These are phyloP conservation scores for Epirrhoe alternata DNA, from an alignment of 2,888 invertebrate genomes.

Conservation along the genomic window DNA sequence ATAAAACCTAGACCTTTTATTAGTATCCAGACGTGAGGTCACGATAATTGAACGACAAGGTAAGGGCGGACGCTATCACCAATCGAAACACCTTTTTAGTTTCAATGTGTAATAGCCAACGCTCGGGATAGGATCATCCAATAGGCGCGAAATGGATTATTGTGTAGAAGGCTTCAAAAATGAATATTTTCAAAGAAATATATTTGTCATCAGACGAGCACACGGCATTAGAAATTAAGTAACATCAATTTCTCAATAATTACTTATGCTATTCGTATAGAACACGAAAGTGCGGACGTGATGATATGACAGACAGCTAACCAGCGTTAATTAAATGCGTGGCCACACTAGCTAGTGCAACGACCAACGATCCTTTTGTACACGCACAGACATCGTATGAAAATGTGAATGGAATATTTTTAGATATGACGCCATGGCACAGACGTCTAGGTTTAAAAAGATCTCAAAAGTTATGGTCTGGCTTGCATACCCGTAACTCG, in stretches of 20 bases:
- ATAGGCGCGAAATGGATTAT: not conserved
- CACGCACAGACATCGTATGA: slow-evolving; percentile 48
- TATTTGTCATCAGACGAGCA: not conserved
- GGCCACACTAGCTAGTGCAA: slow-evolving; percentile 51
- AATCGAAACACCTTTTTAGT: not conserved
- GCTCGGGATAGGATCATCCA: not conserved
- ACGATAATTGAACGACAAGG: slow-evolving; percentile 18
- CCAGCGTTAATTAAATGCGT: slow-evolving; percentile 64
- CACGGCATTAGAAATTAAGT: not conserved
- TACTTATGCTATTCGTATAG: slow-evolving; percentile 19
- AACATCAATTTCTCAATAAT: slow-evolving; percentile 18
- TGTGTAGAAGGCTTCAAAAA: not conserved
- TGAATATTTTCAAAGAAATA: not conserved
- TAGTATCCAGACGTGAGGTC: slow-evolving; percentile 14
- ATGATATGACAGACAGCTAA: slow-evolving; percentile 54
- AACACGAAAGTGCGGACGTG: slow-evolving; percentile 51
- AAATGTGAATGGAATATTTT: slow-evolving; percentile 59
- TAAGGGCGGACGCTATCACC: not conserved
- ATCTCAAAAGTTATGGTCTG: slow-evolving; percentile 13
- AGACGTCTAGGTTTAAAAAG: slow-evolving; percentile 42
- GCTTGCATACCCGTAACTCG: not conserved
- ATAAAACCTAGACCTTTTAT: slow-evolving; percentile 29
- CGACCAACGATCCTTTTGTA: slow-evolving; percentile 54
- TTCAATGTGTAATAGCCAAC: not conserved
- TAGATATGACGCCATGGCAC: slow-evolving; percentile 52